A percentile compares a stretch with the other conserved stretches of the same genome.
These are phyloP conservation scores for Ciona savignyi DNA, from an alignment of 23 tunicate genomes.

Conservation along the genomic window DNA sequence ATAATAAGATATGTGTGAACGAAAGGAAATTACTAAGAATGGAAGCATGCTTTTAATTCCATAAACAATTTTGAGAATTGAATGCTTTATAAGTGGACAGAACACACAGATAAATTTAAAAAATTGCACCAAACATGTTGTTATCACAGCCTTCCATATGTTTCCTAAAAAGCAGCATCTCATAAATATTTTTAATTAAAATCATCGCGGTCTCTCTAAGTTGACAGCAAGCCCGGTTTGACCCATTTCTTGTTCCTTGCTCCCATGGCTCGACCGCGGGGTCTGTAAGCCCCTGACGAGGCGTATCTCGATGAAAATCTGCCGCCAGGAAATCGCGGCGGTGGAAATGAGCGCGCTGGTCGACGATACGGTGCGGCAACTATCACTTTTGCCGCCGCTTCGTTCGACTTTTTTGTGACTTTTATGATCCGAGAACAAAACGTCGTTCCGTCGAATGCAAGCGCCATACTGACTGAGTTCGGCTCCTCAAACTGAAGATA, in stretches of 20 bases:
- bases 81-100: too few relatives aligned
- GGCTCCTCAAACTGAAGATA: constrained; percentile 78
- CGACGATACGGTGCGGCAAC: not conserved
- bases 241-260: constrained; percentile 81
- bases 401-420: constrained; percentile 36
- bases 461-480: constrained; percentile 48
- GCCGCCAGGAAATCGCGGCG: not conserved
- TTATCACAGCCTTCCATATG: not conserved
- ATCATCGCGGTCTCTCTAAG: constrained; percentile 5
- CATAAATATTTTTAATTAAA: not conserved
- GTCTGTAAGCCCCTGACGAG: not conserved
- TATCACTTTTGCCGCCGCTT: not conserved
- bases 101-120: too few relatives aligned
- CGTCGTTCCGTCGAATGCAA: constrained; percentile 66
- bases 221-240: constrained; percentile 48
- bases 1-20: too few relatives aligned
- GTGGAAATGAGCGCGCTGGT: not conserved
- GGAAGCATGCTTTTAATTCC: too few relatives aligned
- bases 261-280: constrained; percentile 1
- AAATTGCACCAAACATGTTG: not conserved
- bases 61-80: too few relatives aligned
- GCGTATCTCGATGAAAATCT: not conserved
- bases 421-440: constrained; percentile 47
- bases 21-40: too few relatives aligned
- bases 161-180: not conserved